Evolutionary conservation across 2,888 invertebrate species (phyloP).

Genomic region (Smittia aterrima): DNA sequence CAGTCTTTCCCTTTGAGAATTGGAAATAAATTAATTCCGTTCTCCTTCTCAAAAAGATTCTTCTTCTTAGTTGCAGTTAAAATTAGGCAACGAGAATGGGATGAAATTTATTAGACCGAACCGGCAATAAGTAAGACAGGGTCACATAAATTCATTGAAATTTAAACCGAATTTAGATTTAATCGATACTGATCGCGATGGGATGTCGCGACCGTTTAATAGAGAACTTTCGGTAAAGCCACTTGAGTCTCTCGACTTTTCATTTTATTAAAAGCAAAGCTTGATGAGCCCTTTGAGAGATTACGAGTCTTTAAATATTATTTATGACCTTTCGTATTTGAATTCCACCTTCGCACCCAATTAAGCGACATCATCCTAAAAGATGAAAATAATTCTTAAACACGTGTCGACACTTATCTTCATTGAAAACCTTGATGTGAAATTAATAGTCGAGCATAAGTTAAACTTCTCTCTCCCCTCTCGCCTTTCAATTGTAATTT

Average conservation of each 20-base stretch:
- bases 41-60: background rate
- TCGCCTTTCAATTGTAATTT: background rate
- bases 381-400: constrained; percentile 34
- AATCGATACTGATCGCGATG: background rate
- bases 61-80: background rate
- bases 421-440: constrained; percentile 27
- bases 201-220: no score
- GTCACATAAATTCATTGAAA: background rate
- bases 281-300: no score
- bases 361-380: background rate
- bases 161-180: background rate
- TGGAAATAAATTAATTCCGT: constrained; percentile 36
- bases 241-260: no score
- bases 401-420: constrained; percentile 38
- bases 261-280: no score
- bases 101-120: background rate
- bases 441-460: constrained; percentile 33
- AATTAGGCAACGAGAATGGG: background rate
- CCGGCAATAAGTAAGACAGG: background rate
- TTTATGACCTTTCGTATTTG: no score
- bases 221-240: no score
- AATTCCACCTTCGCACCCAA: no score
- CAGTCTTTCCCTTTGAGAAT: constrained; percentile 5
- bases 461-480: no score
- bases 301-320: no score